phyloP scores from a whole-genome alignment of 2,113 vertebrate species.

The Phycodurus eques region DNA sequence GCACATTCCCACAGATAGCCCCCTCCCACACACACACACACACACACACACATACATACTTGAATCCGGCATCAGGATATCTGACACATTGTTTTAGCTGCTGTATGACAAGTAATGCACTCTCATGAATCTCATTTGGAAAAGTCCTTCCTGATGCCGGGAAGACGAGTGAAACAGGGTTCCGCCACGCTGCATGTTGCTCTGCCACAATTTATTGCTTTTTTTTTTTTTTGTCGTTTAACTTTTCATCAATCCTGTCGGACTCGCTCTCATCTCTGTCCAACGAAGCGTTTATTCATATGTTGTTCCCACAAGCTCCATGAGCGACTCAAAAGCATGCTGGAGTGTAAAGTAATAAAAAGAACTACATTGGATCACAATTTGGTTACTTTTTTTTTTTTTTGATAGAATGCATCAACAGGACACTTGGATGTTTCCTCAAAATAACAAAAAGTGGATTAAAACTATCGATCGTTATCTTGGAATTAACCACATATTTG shows the following conservation, averaged over 20 bases:
- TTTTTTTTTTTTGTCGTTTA: slow-evolving; percentile 46
- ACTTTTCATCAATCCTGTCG: slow-evolving; percentile 42
- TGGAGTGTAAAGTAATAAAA: not conserved
- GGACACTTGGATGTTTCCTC: no score
- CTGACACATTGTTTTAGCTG: slow-evolving; percentile 20
- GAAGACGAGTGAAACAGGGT: slow-evolving; percentile 30
- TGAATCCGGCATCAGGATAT: slow-evolving; percentile 11
- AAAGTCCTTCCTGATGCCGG: slow-evolving; percentile 10
- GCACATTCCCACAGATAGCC: slow-evolving; percentile 9
- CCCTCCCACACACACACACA: not conserved
- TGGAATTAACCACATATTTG: no score
- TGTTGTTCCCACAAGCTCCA: slow-evolving; percentile 55
- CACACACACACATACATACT: not conserved
- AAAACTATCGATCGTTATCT: no score
- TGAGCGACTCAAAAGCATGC: slow-evolving; percentile 25
- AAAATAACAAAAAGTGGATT: no score
- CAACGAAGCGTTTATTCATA: slow-evolving; percentile 49
- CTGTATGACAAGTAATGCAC: slow-evolving; percentile 28
- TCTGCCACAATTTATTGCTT: slow-evolving; percentile 46
- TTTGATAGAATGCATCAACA: no score
- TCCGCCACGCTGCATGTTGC: slow-evolving; percentile 2
- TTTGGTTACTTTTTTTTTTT: no score
- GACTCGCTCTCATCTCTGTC: slow-evolving; percentile 54
- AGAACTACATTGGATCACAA: no score
- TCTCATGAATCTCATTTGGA: slow-evolving; percentile 27